A percentile compares a stretch with the other conserved stretches of the same genome.
These are phyloP conservation scores for Pseudomyrmex concolor DNA, from an alignment of 1,140 invertebrate species.

Conservation along the genomic window DNA sequence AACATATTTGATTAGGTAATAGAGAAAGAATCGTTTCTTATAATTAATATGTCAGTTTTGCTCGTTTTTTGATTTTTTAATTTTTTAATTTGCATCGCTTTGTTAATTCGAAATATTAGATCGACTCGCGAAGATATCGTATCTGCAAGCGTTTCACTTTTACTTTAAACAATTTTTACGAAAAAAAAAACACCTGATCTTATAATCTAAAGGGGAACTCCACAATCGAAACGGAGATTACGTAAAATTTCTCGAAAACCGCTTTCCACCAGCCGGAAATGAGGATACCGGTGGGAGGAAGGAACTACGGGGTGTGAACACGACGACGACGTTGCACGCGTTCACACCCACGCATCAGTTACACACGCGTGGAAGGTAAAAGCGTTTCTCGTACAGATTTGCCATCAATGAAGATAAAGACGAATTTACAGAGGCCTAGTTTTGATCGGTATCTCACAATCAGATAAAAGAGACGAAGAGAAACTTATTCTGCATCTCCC, in stretches of 20 bases:
- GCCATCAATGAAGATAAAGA: background rate
- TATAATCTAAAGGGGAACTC: background rate
- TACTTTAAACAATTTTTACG: constrained; percentile 7
- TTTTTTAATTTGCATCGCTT: no score
- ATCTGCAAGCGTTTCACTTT: no score
- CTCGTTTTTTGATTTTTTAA: no score
- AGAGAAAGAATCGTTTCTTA: no score
- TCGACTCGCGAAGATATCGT: background rate
- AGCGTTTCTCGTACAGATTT: constrained; percentile 7
- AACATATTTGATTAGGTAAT: no score
- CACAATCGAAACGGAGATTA: constrained; percentile 64
- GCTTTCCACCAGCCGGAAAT: constrained; percentile 77
- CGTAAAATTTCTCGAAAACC: constrained; percentile 81
- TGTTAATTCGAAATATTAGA: no score
- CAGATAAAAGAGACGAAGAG: background rate
- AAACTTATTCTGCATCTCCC: background rate
- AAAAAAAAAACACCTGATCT: constrained; percentile 26
- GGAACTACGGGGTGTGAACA: constrained; percentile 82
- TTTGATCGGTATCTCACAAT: background rate
- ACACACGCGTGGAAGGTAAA: constrained; percentile 32
- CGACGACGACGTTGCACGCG: constrained; percentile 55
- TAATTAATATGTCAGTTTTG: no score
- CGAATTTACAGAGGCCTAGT: background rate
- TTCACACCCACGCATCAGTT: background rate
- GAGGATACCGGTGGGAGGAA: constrained; percentile 68